Evolutionary conservation across 2,113 vertebrate genomes (phyloP).

Genomic region (Mesocricetus auratus): DNA sequence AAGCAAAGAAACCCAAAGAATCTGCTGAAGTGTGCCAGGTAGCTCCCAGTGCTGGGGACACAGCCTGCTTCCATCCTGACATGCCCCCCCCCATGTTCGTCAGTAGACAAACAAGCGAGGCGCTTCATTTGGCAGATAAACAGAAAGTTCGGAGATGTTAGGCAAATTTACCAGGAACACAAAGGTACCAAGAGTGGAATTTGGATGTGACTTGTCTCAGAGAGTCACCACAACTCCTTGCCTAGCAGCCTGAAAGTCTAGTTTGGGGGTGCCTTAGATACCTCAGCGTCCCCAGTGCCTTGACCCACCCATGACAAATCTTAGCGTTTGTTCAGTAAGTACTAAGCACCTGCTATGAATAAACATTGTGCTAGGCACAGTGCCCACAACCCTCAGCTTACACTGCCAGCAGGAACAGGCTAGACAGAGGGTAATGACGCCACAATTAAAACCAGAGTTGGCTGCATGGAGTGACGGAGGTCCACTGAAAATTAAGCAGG

Average conservation of each 20-base stretch:
- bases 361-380: neutral
- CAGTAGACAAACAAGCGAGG: neutral
- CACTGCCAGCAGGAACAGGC: too few species aligned
- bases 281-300: neutral
- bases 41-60: neutral
- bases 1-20: neutral
- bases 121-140: neutral
- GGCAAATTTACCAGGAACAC: neutral
- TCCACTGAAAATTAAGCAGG: neutral
- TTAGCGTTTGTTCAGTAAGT: neutral
- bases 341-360: neutral
- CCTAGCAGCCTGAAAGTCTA: neutral
- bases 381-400: neutral
- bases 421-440: neutral
- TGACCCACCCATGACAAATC: neutral
- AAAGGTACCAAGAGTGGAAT: neutral
- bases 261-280: neutral
- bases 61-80: neutral
- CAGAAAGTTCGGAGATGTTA: neutral
- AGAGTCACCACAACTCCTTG: neutral
- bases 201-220: neutral
- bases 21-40: neutral
- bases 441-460: neutral
- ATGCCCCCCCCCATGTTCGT: too few species aligned
- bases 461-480: neutral